Conservation (phyloP, 2,113 vertebrate species). For the Hemichromis elongatus region DNA sequence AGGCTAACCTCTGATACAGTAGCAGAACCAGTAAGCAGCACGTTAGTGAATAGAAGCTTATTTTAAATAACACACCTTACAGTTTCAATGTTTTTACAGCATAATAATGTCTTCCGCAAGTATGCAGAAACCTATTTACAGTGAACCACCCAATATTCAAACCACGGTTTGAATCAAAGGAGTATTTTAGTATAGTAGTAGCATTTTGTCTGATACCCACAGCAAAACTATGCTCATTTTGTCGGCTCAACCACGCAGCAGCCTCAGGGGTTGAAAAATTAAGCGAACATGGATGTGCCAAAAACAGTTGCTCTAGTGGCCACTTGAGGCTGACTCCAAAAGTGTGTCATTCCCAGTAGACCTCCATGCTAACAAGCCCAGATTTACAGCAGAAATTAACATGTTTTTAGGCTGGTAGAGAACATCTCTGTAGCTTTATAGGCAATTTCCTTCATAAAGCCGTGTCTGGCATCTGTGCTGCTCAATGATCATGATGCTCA, state of each 20-base stretch:
- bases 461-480: neutral
- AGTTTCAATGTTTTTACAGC: neutral
- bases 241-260: neutral
- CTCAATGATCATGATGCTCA: neutral
- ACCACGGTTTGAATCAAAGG: neutral
- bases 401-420: neutral
- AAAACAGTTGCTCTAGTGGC: neutral
- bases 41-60: neutral
- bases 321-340: neutral
- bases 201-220: neutral
- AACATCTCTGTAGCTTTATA: neutral
- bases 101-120: neutral
- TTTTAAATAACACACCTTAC: neutral
- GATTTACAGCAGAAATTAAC: neutral
- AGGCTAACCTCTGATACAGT: neutral
- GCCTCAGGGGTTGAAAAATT: neutral
- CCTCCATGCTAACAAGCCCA: neutral
- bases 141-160: neutral
- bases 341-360: neutral
- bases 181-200: neutral
- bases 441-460: neutral
- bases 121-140: neutral
- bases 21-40: neutral
- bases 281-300: neutral
- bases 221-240: neutral